A percentile compares a stretch with the other conserved stretches of the same genome.
Evolutionary conservation across 2,797 vertebrate species (phyloP).

Genomic region (Myotis pilosus): DNA sequence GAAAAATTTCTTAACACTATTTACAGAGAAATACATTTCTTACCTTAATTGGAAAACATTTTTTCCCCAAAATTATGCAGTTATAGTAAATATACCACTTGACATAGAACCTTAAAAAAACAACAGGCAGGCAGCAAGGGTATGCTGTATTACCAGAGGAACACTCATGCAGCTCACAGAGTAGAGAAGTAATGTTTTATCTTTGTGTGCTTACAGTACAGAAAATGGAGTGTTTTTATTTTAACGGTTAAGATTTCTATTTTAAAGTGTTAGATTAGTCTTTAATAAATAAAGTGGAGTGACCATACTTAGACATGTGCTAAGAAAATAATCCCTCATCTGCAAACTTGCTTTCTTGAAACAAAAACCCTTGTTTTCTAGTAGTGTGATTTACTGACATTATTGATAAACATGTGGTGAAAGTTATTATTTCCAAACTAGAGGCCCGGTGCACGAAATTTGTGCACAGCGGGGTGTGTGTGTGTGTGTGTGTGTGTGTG

Average conservation of each 20-base stretch:
- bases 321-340: slow-evolving; percentile 14
- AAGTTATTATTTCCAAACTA: slow-evolving; percentile 30
- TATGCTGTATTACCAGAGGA: not conserved
- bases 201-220: not conserved
- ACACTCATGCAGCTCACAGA: not conserved
- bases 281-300: slow-evolving; percentile 22
- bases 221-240: not conserved
- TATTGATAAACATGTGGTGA: not conserved
- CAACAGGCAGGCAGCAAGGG: not conserved
- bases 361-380: not conserved
- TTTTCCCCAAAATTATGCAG: not conserved
- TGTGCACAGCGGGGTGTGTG: too few relatives aligned
- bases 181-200: not conserved
- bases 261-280: not conserved
- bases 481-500: too few relatives aligned
- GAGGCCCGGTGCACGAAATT: too few relatives aligned
- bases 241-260: not conserved
- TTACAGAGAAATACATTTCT: slow-evolving; percentile 32
- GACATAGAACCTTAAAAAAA: not conserved
- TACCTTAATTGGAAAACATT: not conserved
- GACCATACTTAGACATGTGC: not conserved
- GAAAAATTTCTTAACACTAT: not conserved
- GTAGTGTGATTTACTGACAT: not conserved
- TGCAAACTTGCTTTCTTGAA: slow-evolving; percentile 4
- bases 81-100: slow-evolving; percentile 20